phyloP scores from a whole-genome alignment of 2,113 vertebrate species.

The Axis porcinus region DNA sequence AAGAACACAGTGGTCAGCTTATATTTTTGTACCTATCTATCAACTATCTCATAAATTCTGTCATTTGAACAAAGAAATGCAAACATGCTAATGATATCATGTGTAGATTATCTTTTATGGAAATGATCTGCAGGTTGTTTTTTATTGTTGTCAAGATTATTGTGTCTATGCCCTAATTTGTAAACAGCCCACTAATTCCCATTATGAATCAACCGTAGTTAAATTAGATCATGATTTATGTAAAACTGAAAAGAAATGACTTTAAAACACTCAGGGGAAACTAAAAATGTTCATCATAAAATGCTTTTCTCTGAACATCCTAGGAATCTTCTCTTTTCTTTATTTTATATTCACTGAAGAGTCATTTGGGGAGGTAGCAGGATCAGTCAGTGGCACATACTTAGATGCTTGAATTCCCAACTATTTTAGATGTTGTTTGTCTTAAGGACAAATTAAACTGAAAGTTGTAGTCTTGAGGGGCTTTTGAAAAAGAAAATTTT shows the following conservation, averaged over 20 bases:
- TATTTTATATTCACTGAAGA: slow-evolving; percentile 52
- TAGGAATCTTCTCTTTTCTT: slow-evolving; percentile 55
- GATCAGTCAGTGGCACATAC: slow-evolving; percentile 60
- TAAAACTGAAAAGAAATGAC: slow-evolving; percentile 66
- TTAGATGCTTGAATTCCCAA: slow-evolving; percentile 61
- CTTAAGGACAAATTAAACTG: slow-evolving; percentile 70
- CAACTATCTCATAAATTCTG: not conserved
- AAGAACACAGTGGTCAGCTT: not conserved
- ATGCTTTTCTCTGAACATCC: slow-evolving; percentile 32
- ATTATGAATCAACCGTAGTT: slow-evolving; percentile 58
- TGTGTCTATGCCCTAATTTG: slow-evolving; percentile 38
- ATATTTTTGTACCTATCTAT: not conserved
- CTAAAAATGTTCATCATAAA: slow-evolving; percentile 41
- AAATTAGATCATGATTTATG: slow-evolving; percentile 76
- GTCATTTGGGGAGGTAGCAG: slow-evolving; percentile 55
- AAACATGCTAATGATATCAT: not conserved
- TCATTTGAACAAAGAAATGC: not conserved
- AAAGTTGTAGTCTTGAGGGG: slow-evolving; percentile 67
- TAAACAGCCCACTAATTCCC: slow-evolving; percentile 57
- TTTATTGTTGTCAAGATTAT: slow-evolving; percentile 52
- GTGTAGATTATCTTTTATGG: not conserved
- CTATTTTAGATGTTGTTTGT: slow-evolving; percentile 67
- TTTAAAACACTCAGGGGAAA: slow-evolving; percentile 63
- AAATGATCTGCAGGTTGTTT: slow-evolving; percentile 36
- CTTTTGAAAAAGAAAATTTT: slow-evolving; percentile 68